phyloP scores from a whole-genome alignment of 2,888 invertebrate species.

The Heliconius sara region DNA sequence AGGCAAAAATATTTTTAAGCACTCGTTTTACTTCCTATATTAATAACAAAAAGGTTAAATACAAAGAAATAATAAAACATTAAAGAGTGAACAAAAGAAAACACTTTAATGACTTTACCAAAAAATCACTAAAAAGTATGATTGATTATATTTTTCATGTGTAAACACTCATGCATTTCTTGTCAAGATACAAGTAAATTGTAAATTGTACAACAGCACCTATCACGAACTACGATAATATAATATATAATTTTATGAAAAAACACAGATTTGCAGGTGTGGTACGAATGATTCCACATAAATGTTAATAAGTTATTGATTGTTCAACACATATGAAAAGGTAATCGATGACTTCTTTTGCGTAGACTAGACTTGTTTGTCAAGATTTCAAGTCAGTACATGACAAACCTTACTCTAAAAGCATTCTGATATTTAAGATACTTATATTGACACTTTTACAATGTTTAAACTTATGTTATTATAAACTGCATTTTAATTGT shows the following conservation, averaged over 20 bases:
- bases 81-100: not conserved
- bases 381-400: slow-evolving; percentile 40
- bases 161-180: slow-evolving; percentile 9
- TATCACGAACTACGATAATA: slow-evolving; percentile 36
- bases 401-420: slow-evolving; percentile 37
- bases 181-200: slow-evolving; percentile 32
- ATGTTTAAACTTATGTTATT: not conserved
- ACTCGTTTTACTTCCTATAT: not conserved
- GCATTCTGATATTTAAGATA: slow-evolving; percentile 33
- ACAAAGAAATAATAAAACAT: not conserved
- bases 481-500: not conserved
- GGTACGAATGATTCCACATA: slow-evolving; percentile 25
- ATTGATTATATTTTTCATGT: not conserved
- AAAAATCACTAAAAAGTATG: not conserved
- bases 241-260: slow-evolving; percentile 21
- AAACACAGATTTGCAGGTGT: slow-evolving; percentile 24
- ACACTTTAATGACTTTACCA: no score
- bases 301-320: slow-evolving; percentile 28
- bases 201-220: slow-evolving; percentile 19
- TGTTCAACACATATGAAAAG: slow-evolving; percentile 39
- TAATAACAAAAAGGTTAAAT: not conserved
- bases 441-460: not conserved
- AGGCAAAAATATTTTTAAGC: not conserved
- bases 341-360: slow-evolving; percentile 41
- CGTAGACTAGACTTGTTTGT: slow-evolving; percentile 41